Percentiles rank a stretch among this genome's conserved stretches.
These are phyloP conservation scores for Zalophus californianus DNA, from an alignment of 2,797 vertebrate genomes.

Conservation along the genomic window DNA sequence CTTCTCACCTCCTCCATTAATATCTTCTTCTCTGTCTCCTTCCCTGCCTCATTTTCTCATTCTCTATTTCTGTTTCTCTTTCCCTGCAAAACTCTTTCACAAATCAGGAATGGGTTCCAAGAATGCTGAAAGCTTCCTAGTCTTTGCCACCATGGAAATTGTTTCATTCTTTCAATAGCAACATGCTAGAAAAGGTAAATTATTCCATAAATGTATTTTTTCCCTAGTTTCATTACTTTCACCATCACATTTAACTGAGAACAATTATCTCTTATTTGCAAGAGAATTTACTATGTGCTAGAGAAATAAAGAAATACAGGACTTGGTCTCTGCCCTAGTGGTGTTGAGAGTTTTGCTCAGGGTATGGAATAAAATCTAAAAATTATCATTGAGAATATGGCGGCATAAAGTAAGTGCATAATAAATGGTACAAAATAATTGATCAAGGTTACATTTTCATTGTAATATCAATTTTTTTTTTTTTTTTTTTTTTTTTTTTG, in stretches of 20 bases:
- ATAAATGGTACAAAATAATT: background rate
- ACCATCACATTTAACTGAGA: background rate
- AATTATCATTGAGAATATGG: background rate
- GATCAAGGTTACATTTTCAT: background rate
- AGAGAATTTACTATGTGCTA: background rate
- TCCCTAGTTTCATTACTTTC: background rate
- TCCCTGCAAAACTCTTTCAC: background rate
- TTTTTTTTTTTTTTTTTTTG: background rate
- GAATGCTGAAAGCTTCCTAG: background rate
- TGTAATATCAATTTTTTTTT: background rate
- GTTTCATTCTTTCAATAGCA: background rate
- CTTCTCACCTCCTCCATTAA: background rate
- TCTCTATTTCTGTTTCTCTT: background rate
- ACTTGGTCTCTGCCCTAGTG: background rate
- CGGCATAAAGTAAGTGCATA: background rate
- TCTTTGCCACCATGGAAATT: background rate
- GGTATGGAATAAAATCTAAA: background rate
- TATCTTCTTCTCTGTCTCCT: fast-evolving
- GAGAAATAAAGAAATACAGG: background rate
- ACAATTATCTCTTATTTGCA: background rate
- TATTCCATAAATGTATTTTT: background rate
- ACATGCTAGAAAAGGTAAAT: background rate
- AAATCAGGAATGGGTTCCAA: background rate
- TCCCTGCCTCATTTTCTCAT: background rate
- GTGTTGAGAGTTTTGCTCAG: background rate